Conservation (phyloP, 2,888 invertebrate species). For the Diaprepes abbreviatus region DNA sequence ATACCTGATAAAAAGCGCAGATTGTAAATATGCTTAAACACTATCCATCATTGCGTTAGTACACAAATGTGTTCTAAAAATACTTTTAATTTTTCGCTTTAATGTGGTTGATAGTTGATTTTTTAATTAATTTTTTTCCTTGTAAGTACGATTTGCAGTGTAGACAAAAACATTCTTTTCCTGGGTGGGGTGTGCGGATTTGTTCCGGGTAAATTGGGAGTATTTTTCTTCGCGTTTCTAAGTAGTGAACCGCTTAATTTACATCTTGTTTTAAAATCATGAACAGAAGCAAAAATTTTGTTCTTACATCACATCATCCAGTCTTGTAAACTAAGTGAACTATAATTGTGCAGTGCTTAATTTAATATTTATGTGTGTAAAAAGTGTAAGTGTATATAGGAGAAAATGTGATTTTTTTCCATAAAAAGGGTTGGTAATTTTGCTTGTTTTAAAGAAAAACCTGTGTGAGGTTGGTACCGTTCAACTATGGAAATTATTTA, state of each 20-base stretch:
- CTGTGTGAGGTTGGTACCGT: not conserved
- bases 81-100: constrained; percentile 26
- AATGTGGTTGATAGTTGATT: not conserved
- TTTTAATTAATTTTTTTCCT: constrained; percentile 7
- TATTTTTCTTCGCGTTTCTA: not conserved
- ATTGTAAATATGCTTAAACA: constrained; percentile 36
- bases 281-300: not conserved
- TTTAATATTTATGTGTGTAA: not conserved
- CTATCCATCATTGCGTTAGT: constrained; percentile 17
- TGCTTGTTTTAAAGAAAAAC: not conserved
- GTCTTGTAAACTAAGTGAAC: not conserved
- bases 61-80: constrained; percentile 19
- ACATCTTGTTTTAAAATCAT: constrained; percentile 6
- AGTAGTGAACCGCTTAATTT: constrained; percentile 4
- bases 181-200: constrained; percentile 1
- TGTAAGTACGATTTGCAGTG: not conserved
- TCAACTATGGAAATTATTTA: no score
- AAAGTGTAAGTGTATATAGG: not conserved
- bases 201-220: not conserved
- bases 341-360: not conserved
- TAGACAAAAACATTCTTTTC: not conserved
- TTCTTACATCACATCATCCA: not conserved
- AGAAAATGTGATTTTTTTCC: not conserved
- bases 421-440: not conserved
- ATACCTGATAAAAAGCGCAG: constrained; percentile 23